Conservation (phyloP, 2,113 vertebrate species). For the Enhydra lutris region DNA sequence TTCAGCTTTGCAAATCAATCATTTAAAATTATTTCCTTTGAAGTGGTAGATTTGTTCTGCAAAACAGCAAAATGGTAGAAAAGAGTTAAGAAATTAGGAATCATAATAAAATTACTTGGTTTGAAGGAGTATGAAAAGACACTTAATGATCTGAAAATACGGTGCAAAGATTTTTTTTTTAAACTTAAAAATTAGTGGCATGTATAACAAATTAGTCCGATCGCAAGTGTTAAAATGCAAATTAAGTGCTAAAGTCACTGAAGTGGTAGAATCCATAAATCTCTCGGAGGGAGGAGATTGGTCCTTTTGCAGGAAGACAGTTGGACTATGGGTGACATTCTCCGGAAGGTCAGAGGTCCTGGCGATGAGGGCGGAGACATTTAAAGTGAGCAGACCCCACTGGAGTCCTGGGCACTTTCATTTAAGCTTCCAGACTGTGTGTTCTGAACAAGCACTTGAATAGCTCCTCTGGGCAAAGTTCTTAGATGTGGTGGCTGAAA, state of each 20-base stretch:
- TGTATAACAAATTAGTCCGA: neutral
- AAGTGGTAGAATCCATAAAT: neutral
- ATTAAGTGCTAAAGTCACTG: neutral
- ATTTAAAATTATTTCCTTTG: conserved; percentile 7
- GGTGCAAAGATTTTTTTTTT: neutral
- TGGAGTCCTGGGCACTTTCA: conserved; percentile 37
- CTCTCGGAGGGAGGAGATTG: neutral
- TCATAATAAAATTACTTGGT: neutral
- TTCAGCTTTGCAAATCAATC: neutral
- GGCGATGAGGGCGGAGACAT: neutral
- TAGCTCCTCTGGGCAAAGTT: conserved; percentile 59
- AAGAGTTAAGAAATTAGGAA: conserved; percentile 18
- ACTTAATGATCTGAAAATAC: conserved; percentile 26
- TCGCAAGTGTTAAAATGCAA: neutral
- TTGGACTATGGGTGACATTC: neutral
- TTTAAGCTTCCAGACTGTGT: conserved; percentile 42
- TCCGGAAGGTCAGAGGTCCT: neutral
- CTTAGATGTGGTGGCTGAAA: conserved; percentile 62
- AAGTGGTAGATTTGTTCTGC: neutral
- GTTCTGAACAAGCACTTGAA: conserved; percentile 48
- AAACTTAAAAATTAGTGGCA: neutral
- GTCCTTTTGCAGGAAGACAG: neutral
- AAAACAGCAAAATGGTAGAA: conserved; percentile 3
- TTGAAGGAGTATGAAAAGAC: neutral
- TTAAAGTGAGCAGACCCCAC: neutral